phyloP scores from a whole-genome alignment of 2,113 vertebrate genomes.

The Calyptomena viridis region DNA sequence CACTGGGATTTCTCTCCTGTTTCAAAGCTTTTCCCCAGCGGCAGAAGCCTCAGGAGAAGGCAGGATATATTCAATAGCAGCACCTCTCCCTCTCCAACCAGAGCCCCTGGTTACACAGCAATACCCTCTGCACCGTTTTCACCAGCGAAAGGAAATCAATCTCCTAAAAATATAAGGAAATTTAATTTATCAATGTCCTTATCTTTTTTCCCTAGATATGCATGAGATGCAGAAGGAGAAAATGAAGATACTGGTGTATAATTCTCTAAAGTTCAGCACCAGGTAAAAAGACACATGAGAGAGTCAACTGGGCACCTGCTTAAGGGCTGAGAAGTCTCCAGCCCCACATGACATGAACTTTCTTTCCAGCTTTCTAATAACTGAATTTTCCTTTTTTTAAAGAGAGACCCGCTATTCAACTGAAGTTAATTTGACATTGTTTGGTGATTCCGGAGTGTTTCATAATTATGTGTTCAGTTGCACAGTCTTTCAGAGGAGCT shows the following conservation, averaged over 20 bases:
- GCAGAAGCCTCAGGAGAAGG: not conserved
- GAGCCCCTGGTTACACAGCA: not conserved
- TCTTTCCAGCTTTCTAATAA: not conserved
- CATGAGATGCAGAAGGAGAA: not conserved
- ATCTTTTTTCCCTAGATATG: not conserved
- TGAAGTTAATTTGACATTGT: slow-evolving; percentile 30
- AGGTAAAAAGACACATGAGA: not conserved
- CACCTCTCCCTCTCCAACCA: not conserved
- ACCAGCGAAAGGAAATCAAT: not conserved
- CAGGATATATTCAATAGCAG: not conserved
- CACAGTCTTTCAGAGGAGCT: slow-evolving; percentile 18
- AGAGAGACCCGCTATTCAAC: not conserved
- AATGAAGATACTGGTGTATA: not conserved
- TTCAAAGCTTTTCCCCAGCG: not conserved
- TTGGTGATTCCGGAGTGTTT: not conserved
- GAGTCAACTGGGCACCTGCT: not conserved
- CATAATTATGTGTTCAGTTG: slow-evolving; percentile 28
- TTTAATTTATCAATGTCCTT: not conserved
- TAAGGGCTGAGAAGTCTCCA: not conserved
- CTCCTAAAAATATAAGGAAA: not conserved
- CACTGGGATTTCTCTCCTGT: not conserved
- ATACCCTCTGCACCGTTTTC: not conserved
- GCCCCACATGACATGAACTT: not conserved
- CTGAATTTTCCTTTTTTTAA: not conserved
- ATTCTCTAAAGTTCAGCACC: not conserved